Conservation (phyloP, 2,888 invertebrate species). For the Cerceris rybyensis region DNA sequence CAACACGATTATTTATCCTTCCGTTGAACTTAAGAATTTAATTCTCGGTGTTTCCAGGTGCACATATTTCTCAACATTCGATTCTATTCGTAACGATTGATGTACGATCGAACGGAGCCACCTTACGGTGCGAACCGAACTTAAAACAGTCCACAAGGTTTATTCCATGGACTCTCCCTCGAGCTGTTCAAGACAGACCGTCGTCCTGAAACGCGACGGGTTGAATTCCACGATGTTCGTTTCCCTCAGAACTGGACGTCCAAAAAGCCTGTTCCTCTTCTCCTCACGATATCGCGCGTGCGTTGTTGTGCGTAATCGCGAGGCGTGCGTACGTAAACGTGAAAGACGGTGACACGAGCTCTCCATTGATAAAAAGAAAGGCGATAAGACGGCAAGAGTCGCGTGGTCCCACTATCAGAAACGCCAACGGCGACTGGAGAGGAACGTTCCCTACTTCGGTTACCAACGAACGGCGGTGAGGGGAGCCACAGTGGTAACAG, state of each 20-base stretch:
- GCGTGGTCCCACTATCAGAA: conserved; percentile 66
- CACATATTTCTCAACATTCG: too few relatives aligned
- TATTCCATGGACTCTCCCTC: conserved; percentile 30
- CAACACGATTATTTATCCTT: too few relatives aligned
- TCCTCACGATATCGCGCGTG: conserved; percentile 66
- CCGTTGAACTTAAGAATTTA: too few relatives aligned
- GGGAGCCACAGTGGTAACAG: conserved; percentile 23
- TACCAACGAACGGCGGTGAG: conserved; percentile 25
- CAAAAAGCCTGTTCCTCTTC: conserved; percentile 31
- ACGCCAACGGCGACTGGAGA: conserved; percentile 71
- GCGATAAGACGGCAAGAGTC: conserved; percentile 58
- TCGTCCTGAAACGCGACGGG: conserved; percentile 13
- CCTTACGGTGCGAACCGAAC: too few relatives aligned
- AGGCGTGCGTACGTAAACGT: conserved; percentile 67
- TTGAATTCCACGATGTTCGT: conserved; percentile 21
- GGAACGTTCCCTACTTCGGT: conserved; percentile 53
- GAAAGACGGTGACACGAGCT: conserved; percentile 61
- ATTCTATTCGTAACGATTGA: too few relatives aligned
- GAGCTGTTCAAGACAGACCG: background rate
- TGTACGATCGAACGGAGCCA: too few relatives aligned
- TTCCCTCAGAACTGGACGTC: conserved; percentile 18
- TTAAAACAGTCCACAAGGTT: background rate
- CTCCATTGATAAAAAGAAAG: conserved; percentile 67
- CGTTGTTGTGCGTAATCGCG: conserved; percentile 65
- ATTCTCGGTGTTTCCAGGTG: too few relatives aligned